A percentile compares a stretch with the other conserved stretches of the same genome.
These are phyloP conservation scores for Nephrotoma flavescens DNA, from an alignment of 2,888 invertebrate species.

Conservation along the genomic window DNA sequence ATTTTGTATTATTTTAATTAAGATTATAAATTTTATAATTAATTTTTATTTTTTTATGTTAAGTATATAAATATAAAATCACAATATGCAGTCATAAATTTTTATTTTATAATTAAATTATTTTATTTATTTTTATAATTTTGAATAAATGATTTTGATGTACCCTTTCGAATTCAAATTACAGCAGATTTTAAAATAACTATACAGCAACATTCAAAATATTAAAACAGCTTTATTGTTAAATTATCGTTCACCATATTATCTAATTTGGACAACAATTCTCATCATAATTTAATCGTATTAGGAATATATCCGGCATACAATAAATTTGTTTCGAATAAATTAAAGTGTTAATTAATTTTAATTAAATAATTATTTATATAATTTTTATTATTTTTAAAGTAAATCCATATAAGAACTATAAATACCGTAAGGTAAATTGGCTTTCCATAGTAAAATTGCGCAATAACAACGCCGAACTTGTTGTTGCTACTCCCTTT, in stretches of 20 bases:
- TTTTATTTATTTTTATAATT: background rate
- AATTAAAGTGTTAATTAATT: background rate
- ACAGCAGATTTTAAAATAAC: background rate
- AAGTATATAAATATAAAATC: background rate
- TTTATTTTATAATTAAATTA: background rate
- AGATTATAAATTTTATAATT: background rate
- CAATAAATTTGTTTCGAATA: background rate
- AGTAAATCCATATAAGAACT: no score
- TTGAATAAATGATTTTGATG: background rate
- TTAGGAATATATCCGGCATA: background rate
- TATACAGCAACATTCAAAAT: no score
- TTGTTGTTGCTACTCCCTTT: no score
- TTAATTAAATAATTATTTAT: background rate
- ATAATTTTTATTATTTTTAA: no score
- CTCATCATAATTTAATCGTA: background rate
- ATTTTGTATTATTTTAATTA: background rate
- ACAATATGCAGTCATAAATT: slow-evolving; percentile 4
- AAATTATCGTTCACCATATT: no score
- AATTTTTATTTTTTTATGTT: background rate
- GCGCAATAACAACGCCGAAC: no score
- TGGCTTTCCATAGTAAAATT: no score
- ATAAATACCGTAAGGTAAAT: no score
- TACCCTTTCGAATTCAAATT: background rate
- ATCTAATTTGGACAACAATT: no score
- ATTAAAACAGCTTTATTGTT: no score